Percentiles rank a stretch among this genome's conserved stretches.
These are phyloP conservation scores for Pedionomus torquatus DNA, from an alignment of 2,113 vertebrate species.

Conservation along the genomic window DNA sequence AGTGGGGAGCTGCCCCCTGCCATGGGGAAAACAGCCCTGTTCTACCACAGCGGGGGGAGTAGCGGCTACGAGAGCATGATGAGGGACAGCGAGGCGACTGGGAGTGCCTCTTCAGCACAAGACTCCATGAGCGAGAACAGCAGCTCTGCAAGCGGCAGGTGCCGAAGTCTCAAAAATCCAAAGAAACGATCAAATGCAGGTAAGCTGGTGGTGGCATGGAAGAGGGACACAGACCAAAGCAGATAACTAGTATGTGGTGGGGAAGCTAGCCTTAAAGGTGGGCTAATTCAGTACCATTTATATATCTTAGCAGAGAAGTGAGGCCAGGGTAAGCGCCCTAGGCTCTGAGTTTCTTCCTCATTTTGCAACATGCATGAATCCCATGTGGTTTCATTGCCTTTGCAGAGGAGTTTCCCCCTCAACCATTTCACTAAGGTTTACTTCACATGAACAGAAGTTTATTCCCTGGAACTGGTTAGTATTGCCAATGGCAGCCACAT, in stretches of 20 bases:
- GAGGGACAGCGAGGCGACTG: slow-evolving; percentile 95
- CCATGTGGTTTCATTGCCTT: neutral
- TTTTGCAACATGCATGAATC: neutral
- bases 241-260: rapidly evolving
- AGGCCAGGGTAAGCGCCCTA: neutral
- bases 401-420: neutral
- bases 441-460: neutral
- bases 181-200: slow-evolving; percentile 91
- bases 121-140: slow-evolving; percentile 97
- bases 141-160: slow-evolving; percentile 85
- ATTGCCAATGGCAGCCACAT: neutral
- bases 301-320: neutral
- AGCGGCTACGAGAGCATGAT: slow-evolving; percentile 98
- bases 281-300: neutral
- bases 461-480: neutral
- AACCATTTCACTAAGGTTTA: neutral
- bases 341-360: neutral
- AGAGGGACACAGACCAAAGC: rapidly evolving
- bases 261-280: neutral
- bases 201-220: slow-evolving; percentile 6
- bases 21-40: slow-evolving; percentile 96
- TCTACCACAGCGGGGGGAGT: slow-evolving; percentile 97
- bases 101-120: slow-evolving; percentile 93
- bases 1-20: slow-evolving; percentile 96
- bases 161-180: slow-evolving; percentile 89